Evolutionary conservation across 64 coral and sea anemone species (phyloP), one percentile per base, ranked within the genome.

Genomic region (Montipora efflorescens): DNA sequence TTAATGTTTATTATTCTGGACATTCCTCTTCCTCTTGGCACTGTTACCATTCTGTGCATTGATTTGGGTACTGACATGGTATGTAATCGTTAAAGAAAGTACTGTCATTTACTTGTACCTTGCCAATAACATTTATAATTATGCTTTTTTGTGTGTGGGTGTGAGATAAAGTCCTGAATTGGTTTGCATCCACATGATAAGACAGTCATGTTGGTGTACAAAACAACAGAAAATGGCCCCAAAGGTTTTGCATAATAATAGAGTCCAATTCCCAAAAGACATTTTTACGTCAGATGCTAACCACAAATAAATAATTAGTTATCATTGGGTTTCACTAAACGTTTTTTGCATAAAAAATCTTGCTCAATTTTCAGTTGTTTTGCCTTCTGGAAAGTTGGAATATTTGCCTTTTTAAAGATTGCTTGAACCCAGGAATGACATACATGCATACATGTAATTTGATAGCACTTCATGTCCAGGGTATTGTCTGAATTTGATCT

Each of bases 1-100:
- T 76, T 92, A 64, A 93, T 98, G 84, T 95, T 95, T 57, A 95
- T 98, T 53, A 92, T 91, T 12, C 16, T 95, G 70, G 88, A 84
- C 50, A 95, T 96, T 73, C 97, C 97, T 13, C 90, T 96, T 45
- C 97, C 97, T 47, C 94, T 98, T 36, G 97, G 97, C 66, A 91
- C 89, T 70, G 89, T 98, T 68, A 98, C 97, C 55, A 98, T 98
- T 75, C 94, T 98, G 15, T 98, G 97, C 83, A 98, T 98, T 88
- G 94, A 96, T 76, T 67, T 98, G 88, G 97, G 94, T 74, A 98
- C 97, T 89, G 97, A 96, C 11, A 98, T 98, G 97, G 97, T 98
- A 93, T 76, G 87, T 70, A 48, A 64, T 10, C 5, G 3, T 2
- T 5, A 20, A 71, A 71, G 1, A 12, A 2, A 4, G 10, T 18